Base-by-base conservation (phyloP, 2,113 vertebrate genomes). In the Macaca nemestrina region DNA sequence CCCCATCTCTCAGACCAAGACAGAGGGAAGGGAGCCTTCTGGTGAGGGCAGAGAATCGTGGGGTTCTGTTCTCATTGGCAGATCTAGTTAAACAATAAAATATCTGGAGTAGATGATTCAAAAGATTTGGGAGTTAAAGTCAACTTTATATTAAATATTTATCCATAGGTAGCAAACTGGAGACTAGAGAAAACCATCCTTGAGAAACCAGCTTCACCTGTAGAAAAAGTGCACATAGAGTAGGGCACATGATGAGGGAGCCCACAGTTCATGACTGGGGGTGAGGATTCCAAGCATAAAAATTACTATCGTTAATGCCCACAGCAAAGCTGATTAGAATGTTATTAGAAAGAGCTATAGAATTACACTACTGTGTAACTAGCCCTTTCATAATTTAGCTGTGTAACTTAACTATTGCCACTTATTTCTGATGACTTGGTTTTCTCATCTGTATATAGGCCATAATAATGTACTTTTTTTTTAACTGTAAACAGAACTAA, bases 261-360 rank as follows among this genome's bases (percentile, higher is more conserved):
- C 6, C 23, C 64, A 12, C 0, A 20, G 6, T 1, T 78, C 50
- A 30, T 2, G 10, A n/a, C 23, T 40, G 6, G 32, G 2, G 38
- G 8, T 40, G 6, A 35, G 13, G 55, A 70, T 48, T 20, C 32
- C 13, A 82, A 4, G 23, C 35, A 22, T 27, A 30, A 95, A 80
- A 14, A 7, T 8, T 14, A 35, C n/a, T 43, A 6, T 48, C 40
- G 20, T 43, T 70, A 70, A 84, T 3, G 2, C 16, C 35, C 38
- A 32, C 0, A 1, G 30, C 22, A 5, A 61, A n/a, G 9, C 27
- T 25, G 5, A 22, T 87, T 20, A 52, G 45, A 32, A 38, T 14
- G 7, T 6, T 13, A 3, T n/a, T 59, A 35, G 23, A 64, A 22
- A 80, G 13, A 48, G 9, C 30, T 64, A 2, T 20, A 61, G 35